Percentiles rank a stretch among this genome's conserved stretches.
Conservation (phyloP, 1,140 invertebrate species). For the Penaeus chinensis region DNA sequence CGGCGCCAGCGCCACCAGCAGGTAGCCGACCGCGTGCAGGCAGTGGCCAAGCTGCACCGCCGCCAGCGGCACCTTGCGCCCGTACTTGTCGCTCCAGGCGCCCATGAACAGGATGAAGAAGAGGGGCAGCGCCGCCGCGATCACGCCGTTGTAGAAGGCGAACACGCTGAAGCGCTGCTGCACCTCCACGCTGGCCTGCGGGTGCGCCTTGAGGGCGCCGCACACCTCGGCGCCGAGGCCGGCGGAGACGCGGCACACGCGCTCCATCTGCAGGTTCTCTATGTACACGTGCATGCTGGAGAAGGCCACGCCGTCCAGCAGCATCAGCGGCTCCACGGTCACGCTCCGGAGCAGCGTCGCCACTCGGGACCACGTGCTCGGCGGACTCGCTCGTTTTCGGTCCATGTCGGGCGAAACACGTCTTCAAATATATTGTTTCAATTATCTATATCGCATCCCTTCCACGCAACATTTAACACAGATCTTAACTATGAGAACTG, state of each 20-base stretch:
- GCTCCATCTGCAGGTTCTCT: constrained; percentile 54
- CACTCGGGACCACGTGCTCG: too few relatives aligned
- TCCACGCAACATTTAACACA: too few relatives aligned
- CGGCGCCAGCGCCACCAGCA: constrained; percentile 29
- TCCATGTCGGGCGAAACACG: too few relatives aligned
- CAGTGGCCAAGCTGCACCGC: constrained; percentile 49
- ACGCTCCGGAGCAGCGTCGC: background rate
- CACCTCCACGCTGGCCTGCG: constrained; percentile 44
- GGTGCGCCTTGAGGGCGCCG: constrained; percentile 23
- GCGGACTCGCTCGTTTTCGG: too few relatives aligned
- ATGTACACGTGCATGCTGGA: constrained; percentile 54
- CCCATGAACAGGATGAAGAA: constrained; percentile 59
- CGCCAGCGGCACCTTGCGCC: constrained; percentile 46
- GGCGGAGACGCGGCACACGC: constrained; percentile 29
- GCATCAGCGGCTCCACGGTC: constrained; percentile 50
- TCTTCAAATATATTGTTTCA: too few relatives aligned
- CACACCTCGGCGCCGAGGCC: constrained; percentile 33
- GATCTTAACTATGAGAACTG: too few relatives aligned
- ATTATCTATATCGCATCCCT: too few relatives aligned
- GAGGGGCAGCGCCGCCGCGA: constrained; percentile 43
- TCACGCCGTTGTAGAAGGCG: constrained; percentile 51
- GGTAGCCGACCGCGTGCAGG: constrained; percentile 47
- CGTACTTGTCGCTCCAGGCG: constrained; percentile 56
- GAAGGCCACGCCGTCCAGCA: constrained; percentile 47
- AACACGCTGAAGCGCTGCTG: constrained; percentile 48